Base-by-base conservation (phyloP, 2,797 vertebrate genomes). In the Bovichtus diacanthus region DNA sequence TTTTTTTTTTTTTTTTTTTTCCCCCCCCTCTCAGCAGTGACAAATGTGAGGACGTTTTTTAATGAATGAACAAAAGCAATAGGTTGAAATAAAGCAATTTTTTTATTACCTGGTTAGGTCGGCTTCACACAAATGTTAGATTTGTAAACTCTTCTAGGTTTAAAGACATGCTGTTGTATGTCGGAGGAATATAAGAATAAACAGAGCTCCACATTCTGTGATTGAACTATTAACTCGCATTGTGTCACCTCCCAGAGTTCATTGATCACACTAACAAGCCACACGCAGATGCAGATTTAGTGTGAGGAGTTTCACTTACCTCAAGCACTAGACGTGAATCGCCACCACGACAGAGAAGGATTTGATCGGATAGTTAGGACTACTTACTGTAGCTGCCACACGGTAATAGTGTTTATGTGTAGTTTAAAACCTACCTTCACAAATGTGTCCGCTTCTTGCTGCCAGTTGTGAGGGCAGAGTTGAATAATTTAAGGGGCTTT, bases 141-240 rank as follows among this genome's bases (percentile, higher is more conserved):
- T 36, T 18, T 38, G 9, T 23, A 36, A 47, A 62, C n/a, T 18
- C 38, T n/a, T 27, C 9, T 36, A 15, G 34, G n/a, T 23, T 51
- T 51, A 31, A 23, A 36, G 25, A 51, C 23, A 2, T 39, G n/a
- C 60, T 16, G 9, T 34, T 19, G 16, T 29, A n/a, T 50, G 21
- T 65, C 19, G 34, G 27, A 63, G 41, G 29, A 65, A 53, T 9
- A 5, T 74, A 69, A 55, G 12, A 87, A 92, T 93, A 90, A 93
- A 91, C 92, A 92, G 91, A 87, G 92, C 92, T 93, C 92, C 93
- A 93, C 92, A 92, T 93, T 92, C 74, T 90, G 76, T 76, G 70
- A 75, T 80, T 55, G 41, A 76, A 84, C 50, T 68, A 0, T 68
- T 43, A 74, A 70, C 67, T 77, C 66, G 38, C 67, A 46, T 51